Percentiles rank a stretch among this genome's conserved stretches.
Evolutionary conservation across 2,797 vertebrate species (phyloP).

Genomic region (Lateolabrax maculatus): DNA sequence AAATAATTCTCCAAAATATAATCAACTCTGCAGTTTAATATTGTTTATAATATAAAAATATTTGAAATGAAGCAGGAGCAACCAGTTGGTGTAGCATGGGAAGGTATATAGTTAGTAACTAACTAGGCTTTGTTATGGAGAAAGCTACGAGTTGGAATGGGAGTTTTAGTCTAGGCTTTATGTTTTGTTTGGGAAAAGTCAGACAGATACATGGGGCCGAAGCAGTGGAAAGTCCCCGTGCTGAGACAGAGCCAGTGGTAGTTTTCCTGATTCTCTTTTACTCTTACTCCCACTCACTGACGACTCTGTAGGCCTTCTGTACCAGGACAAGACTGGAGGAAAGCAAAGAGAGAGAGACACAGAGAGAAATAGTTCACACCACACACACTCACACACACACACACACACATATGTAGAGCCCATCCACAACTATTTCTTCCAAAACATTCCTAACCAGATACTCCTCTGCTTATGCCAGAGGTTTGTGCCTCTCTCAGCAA

Average conservation of each 20-base stretch:
- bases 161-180: conserved; percentile 31
- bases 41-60: not conserved
- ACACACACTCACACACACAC: conserved; percentile 37
- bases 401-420: conserved; percentile 46
- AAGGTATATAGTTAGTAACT: not conserved
- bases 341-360: conserved; percentile 32
- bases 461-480: conserved; percentile 63
- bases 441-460: conserved; percentile 77
- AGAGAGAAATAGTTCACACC: conserved; percentile 57
- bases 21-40: not conserved
- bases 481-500: conserved; percentile 74
- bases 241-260: conserved; percentile 89
- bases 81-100: not conserved
- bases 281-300: conserved; percentile 75
- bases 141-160: conserved; percentile 22
- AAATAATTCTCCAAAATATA: not conserved
- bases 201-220: conserved; percentile 64
- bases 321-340: conserved; percentile 51
- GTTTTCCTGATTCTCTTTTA: conserved; percentile 85
- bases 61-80: not conserved
- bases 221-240: conserved; percentile 95
- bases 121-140: conserved; percentile 22
- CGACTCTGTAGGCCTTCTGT: conserved; percentile 74
- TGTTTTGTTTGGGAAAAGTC: conserved; percentile 71
- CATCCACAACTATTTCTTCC: conserved; percentile 76